A percentile compares a stretch with the other conserved stretches of the same genome.
Conservation (phyloP, 2,888 invertebrate species). For the Neoscelio sp. region DNA sequence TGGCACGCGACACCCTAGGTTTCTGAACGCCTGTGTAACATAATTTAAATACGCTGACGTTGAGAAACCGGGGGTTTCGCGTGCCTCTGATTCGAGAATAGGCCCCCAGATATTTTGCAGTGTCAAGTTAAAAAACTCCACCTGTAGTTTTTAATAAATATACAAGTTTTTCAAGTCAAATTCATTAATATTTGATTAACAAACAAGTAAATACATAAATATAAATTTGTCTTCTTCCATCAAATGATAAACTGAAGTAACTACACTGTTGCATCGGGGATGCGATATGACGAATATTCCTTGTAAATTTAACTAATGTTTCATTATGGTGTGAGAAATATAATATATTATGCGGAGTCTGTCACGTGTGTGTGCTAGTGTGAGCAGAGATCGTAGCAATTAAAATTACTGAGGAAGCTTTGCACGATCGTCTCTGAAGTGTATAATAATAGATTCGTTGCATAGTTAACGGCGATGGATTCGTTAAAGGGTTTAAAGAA, state of each 20-base stretch:
- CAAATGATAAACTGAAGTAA: not conserved
- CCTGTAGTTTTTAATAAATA: too few relatives aligned
- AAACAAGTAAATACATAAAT: not conserved
- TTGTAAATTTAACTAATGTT: slow-evolving; percentile 56
- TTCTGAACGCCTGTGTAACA: too few relatives aligned
- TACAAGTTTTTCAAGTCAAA: too few relatives aligned
- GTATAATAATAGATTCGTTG: slow-evolving; percentile 70
- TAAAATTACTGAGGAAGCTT: slow-evolving; percentile 69
- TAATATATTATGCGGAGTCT: slow-evolving; percentile 65
- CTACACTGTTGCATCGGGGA: not conserved
- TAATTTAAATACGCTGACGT: too few relatives aligned
- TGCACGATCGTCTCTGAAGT: slow-evolving; percentile 69
- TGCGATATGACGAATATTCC: slow-evolving; percentile 16
- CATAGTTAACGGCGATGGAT: slow-evolving; percentile 69
- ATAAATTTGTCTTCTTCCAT: not conserved
- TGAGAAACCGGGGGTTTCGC: too few relatives aligned
- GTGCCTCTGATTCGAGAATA: too few relatives aligned
- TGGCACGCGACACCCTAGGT: too few relatives aligned
- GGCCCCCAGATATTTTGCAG: too few relatives aligned
- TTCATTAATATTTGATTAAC: too few relatives aligned
- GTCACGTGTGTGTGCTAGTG: slow-evolving; percentile 62
- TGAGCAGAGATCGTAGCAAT: slow-evolving; percentile 67
- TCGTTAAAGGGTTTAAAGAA: slow-evolving; percentile 71
- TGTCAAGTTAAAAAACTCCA: too few relatives aligned
- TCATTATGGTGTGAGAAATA: slow-evolving; percentile 58